Evolutionary conservation across 2,113 vertebrate genomes (phyloP), one percentile per base, ranked within the genome.

Genomic region (Austrofundulus limnaeus): DNA sequence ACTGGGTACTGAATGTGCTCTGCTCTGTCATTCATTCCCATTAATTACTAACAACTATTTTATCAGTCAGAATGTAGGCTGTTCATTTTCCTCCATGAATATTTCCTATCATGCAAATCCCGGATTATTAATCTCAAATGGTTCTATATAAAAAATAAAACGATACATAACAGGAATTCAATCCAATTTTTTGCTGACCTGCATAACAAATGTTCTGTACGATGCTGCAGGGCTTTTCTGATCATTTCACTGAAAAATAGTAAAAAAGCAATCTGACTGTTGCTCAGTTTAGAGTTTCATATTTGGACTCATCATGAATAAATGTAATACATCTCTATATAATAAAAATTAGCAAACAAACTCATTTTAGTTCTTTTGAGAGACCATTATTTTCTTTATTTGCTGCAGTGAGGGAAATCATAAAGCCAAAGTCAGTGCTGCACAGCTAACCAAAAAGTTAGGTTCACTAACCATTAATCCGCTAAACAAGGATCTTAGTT

Each of bases 141-240:
- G 66, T 66, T 70, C 73, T 74, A 80, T 28, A 28, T 76, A 68
- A 4, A 60, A 57, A 50, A 66, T 56, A 66, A 75, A 16, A 43
- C 6, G 3, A 43, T 17, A 77, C 76, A 56, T 83, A 83, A 75
- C 78, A 75, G n/a, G n/a, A 84, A 77, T 62, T 64, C 66, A 37
- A n/a, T n/a, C n/a, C n/a, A n/a, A n/a, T n/a, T n/a, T 69, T 64
- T 69, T 77, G 81, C 81, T 84, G 79, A 88, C 75, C 71, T 70
- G 78, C 57, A 64, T 43, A 49, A 59, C 66, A 38, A 60, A 63
- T 55, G 25, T 28, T 7, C 3, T 28, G 25, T 7, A 28, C 25
- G 25, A 4, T 7, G 17, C 72, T 58, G 54, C 47, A 48, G 47
- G 3, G 48, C 47, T 23, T 49, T 24, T 15, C 5, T 47, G n/a